Evolutionary conservation across 1,140 invertebrate species (phyloP).

Genomic region (Teleopsis dalmanni): DNA sequence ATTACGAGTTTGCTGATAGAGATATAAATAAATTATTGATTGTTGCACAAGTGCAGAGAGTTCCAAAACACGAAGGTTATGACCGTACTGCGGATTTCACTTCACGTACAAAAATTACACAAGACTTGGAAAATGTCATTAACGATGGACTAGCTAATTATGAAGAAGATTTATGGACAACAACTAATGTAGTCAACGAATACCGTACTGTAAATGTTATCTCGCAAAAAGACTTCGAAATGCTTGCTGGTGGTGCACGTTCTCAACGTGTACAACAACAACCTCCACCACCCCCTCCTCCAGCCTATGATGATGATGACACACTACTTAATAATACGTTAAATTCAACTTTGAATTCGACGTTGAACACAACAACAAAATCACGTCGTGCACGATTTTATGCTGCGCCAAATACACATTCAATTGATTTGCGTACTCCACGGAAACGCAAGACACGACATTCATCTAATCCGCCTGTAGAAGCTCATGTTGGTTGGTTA

Average conservation of each 20-base stretch:
- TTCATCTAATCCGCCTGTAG: constrained; percentile 84
- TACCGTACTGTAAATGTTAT: constrained; percentile 89
- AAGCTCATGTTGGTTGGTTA: constrained; percentile 96
- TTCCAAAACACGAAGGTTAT: constrained; percentile 77
- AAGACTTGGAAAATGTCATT: constrained; percentile 88
- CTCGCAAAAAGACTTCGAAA: constrained; percentile 79
- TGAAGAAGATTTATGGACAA: constrained; percentile 80
- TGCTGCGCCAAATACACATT: constrained; percentile 81
- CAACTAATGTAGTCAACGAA: constrained; percentile 47
- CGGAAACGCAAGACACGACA: constrained; percentile 88
- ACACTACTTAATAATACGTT: too few relatives aligned
- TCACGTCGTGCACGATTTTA: constrained; percentile 69
- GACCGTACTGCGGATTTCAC: constrained; percentile 81
- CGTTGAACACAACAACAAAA: constrained; percentile 30
- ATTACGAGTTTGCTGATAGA: constrained; percentile 82
- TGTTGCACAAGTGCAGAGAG: constrained; percentile 74
- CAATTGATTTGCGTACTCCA: constrained; percentile 56
- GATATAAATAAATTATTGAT: constrained; percentile 94
- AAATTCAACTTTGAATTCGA: constrained; percentile 28
- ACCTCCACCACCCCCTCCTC: constrained; percentile 65
- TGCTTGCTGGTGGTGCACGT: constrained; percentile 56
- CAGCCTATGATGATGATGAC: constrained; percentile 27
- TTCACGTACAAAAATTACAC: constrained; percentile 81
- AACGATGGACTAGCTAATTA: constrained; percentile 93
- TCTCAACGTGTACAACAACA: constrained; percentile 54